Evolutionary conservation across 2,113 vertebrate species (phyloP).

Genomic region (Girardinichthys multiradiatus): DNA sequence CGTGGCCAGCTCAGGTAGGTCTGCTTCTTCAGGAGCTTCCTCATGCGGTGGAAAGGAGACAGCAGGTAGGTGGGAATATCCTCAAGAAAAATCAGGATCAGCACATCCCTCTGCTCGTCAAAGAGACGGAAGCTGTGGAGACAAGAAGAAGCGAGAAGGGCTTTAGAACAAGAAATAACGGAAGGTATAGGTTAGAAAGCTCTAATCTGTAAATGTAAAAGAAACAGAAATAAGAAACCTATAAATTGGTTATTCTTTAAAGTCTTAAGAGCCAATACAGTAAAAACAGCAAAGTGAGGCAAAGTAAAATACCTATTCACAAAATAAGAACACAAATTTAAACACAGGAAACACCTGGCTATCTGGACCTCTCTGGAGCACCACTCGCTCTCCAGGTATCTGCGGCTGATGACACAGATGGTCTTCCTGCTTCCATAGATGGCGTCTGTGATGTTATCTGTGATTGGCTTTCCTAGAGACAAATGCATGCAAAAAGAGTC

Average conservation of each 20-base stretch:
- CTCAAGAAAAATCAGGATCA: conserved; percentile 82
- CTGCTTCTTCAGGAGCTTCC: conserved; percentile 72
- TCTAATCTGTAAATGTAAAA: neutral
- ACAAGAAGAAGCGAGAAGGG: neutral
- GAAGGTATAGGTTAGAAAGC: neutral
- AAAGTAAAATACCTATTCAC: neutral
- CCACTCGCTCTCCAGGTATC: conserved; percentile 81
- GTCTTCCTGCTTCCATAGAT: conserved; percentile 74
- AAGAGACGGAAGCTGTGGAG: conserved; percentile 78
- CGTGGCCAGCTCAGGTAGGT: conserved; percentile 79
- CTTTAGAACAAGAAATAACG: neutral
- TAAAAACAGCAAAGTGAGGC: no score
- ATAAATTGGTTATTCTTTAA: neutral
- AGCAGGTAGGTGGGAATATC: conserved; percentile 71
- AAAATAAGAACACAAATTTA: neutral
- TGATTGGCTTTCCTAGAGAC: conserved; percentile 71
- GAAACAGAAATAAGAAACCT: no score
- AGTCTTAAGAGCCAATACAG: neutral
- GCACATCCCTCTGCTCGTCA: conserved; percentile 79
- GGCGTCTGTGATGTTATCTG: conserved; percentile 77
- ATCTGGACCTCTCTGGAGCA: conserved; percentile 83
- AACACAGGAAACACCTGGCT: conserved; percentile 61
- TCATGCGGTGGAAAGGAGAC: conserved; percentile 78
- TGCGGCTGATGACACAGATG: conserved; percentile 79
- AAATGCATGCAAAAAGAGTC: neutral